Evolutionary conservation across 2,888 invertebrate genomes (phyloP).

Genomic region (Chrysolina oricalcia): DNA sequence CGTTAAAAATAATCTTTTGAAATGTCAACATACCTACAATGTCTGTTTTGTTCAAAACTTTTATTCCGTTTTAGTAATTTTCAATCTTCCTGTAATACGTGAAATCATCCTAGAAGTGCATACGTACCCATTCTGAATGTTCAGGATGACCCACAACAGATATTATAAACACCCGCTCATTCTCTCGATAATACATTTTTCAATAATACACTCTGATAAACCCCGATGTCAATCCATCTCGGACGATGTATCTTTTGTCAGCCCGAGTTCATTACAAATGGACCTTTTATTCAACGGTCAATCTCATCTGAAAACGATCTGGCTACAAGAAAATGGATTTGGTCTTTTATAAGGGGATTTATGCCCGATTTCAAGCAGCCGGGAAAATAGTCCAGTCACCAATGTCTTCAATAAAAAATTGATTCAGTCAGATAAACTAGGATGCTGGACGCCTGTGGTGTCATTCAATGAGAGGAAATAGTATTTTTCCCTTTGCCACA

Average conservation of each 20-base stretch:
- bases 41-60: no score
- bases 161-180: not conserved
- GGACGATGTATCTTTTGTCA: slow-evolving; percentile 59
- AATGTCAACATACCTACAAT: no score
- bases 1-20: no score
- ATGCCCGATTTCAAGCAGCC: slow-evolving; percentile 57
- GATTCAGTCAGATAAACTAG: not conserved
- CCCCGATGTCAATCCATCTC: slow-evolving; percentile 48
- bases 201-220: slow-evolving; percentile 34
- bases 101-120: no score
- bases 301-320: slow-evolving; percentile 71
- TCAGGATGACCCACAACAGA: not conserved
- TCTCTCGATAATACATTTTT: not conserved
- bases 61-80: no score
- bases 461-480: no score
- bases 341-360: slow-evolving; percentile 60
- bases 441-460: no score
- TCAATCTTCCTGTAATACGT: no score
- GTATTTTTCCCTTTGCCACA: no score
- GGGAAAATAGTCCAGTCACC: slow-evolving; percentile 43
- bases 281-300: slow-evolving; percentile 71
- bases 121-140: not conserved
- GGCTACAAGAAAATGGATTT: slow-evolving; percentile 68
- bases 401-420: not conserved
- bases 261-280: slow-evolving; percentile 71